Conservation (phyloP, 1,140 invertebrate species). For the Ridgeia piscesae region DNA sequence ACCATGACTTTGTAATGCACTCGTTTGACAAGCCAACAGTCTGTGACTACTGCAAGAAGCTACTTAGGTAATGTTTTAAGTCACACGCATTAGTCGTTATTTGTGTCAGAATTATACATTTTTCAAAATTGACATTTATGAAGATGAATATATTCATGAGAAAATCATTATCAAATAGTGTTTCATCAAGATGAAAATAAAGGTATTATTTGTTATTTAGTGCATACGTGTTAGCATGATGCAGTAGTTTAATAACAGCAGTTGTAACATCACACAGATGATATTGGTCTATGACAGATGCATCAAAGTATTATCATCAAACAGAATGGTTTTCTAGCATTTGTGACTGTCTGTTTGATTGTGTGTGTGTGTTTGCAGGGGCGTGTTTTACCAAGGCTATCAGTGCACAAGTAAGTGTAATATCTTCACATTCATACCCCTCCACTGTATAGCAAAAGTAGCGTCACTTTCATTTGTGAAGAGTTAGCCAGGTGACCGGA, state of each 20-base stretch:
- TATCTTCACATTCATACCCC: neutral
- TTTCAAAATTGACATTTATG: too few relatives aligned
- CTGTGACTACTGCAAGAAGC: slow-evolving; percentile 54
- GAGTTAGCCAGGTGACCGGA: too few relatives aligned
- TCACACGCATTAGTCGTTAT: neutral
- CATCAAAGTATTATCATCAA: neutral
- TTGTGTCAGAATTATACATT: neutral
- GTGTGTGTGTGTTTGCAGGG: slow-evolving; percentile 66
- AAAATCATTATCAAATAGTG: too few relatives aligned
- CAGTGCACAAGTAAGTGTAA: slow-evolving; percentile 52
- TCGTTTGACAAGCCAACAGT: slow-evolving; percentile 77
- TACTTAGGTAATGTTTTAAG: slow-evolving; percentile 42
- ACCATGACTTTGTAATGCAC: slow-evolving; percentile 83
- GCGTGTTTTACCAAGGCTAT: slow-evolving; percentile 73
- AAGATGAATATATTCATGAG: too few relatives aligned
- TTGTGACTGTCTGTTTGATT: slow-evolving; percentile 8
- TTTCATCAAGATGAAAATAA: too few relatives aligned
- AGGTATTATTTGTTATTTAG: too few relatives aligned
- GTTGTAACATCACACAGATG: too few relatives aligned
- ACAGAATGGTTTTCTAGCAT: neutral
- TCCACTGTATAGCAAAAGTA: too few relatives aligned
- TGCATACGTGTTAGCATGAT: neutral
- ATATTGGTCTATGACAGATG: too few relatives aligned
- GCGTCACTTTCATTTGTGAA: too few relatives aligned
- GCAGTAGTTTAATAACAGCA: neutral